Evolutionary conservation across 2,113 vertebrate genomes (phyloP), one percentile per base, ranked within the genome.

Genomic region (Mugil cephalus): DNA sequence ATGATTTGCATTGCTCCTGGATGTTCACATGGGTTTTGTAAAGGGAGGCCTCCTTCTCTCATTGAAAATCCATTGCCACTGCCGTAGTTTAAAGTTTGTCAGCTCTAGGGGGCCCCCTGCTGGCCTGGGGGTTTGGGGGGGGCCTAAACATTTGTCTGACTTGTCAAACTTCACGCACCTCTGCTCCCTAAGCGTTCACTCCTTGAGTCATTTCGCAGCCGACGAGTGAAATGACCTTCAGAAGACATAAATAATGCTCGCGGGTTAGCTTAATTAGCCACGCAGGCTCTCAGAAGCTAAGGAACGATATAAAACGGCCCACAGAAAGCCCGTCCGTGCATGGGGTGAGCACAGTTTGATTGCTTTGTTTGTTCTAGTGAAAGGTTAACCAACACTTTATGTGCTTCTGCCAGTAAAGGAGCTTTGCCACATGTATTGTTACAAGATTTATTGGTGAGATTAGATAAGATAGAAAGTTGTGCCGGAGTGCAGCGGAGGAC

Each of bases 331-430:
- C 34, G 39, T 35, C 6, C 3, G 17, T n/a, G 30, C 53, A 51
- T 30, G 18, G 11, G 36, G 63, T 74, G 71, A 74, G 18, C 46
- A 76, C 39, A n/a, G n/a, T 81, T 61, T 59, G 60, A 42, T 50
- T 42, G 53, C 46, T 52, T 34, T 74, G 66, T 80, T 86, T 83
- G 63, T 73, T 62, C 46, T 59, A 40, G 74, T 72, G 36, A 80
- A 87, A 83, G 66, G 39, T 87, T 90, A 85, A 77, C 70, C 52
- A 61, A 19, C 59, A 61, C 46, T 12, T 58, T 21, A 71, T 69
- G 67, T 72, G 60, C 65, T 30, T 5, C 24, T 30, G 24, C 24
- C 24, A 30, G 3, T 30, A 30, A 30, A 5, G 24, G 24, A 30
- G 24, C 24, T 30, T 30, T 5, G 5, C 24, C 24, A 30, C 24